A percentile compares a stretch with the other conserved stretches of the same genome.
phyloP scores from a whole-genome alignment of 1,140 invertebrate species.

The Drosophila truncata region DNA sequence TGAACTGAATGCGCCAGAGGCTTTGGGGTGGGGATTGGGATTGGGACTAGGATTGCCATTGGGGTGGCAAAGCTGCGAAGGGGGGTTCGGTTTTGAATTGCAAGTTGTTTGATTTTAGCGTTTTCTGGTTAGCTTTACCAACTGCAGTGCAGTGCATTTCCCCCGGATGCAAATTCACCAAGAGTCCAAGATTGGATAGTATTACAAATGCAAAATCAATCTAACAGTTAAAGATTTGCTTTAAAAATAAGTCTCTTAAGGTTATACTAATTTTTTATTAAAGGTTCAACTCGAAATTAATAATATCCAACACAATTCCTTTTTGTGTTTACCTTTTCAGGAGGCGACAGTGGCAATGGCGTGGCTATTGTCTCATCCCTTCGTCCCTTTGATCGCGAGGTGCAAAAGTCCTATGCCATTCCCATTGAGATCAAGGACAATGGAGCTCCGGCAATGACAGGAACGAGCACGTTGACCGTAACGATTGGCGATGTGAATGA shows the following conservation, averaged over 20 bases:
- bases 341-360: conserved; percentile 88
- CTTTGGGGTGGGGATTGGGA: neutral
- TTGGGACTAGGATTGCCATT: neutral
- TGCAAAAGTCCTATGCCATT: conserved; percentile 88
- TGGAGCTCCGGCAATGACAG: conserved; percentile 87
- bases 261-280: too few species aligned
- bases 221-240: neutral
- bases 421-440: conserved; percentile 88
- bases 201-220: conserved; percentile 2
- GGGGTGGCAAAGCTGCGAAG: neutral
- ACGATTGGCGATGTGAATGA: conserved; percentile 90
- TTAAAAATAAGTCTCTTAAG: too few species aligned
- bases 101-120: conserved; percentile 39
- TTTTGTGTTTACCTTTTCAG: conserved; percentile 66
- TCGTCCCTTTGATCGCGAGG: conserved; percentile 89
- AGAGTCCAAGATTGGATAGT: conserved; percentile 1
- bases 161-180: neutral
- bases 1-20: conserved; percentile 28
- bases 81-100: conserved; percentile 40
- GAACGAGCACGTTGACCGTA: conserved; percentile 89
- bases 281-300: too few species aligned
- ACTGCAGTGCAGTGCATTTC: conserved; percentile 15
- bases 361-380: conserved; percentile 88
- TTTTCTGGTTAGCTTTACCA: conserved; percentile 26
- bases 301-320: neutral